Base-by-base conservation (phyloP, 2,797 vertebrate genomes). In the Pipistrellus nathusii region DNA sequence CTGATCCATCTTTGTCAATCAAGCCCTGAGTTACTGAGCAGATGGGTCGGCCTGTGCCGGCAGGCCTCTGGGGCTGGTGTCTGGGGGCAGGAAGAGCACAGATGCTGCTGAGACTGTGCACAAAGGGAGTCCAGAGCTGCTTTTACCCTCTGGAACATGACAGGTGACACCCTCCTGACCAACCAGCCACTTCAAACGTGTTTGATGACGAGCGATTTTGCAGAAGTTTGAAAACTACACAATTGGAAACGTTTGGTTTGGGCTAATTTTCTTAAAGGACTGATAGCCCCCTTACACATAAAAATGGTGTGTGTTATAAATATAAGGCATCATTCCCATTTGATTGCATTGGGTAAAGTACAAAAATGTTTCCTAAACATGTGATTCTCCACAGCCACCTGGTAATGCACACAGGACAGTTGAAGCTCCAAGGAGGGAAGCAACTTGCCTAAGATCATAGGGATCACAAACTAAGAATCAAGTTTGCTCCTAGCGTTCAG, bases 261-360 rank as follows among this genome's bases (percentile, higher is more conserved):
- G 51, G 57, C 35, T 75, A 48, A 93, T 88, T 92, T 89, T 87
- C 83, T 91, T 62, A 41, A 85, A 72, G 23, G 41, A 89, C 25
- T 82, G 53, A 64, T 21, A n/a, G 66, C 57, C 20, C 48, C 53
- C 2, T 81, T 14, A 62, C 21, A 62, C 11, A 68, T 14, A 53
- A 91, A 88, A 88, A 73, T 21, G 46, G n/a, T 8, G 53, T 80
- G 25, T 32, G 69, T 44, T 66, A 41, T 85, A 83, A 91, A 72
- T 55, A 32, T 30, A 84, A 85, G 55, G n/a, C 41, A 75, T 51
- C 30, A 4, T 55, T 41, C 62, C 62, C 23, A 68, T 59, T 38
- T 48, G 32, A 71, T 20, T 90, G 62, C 13, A 75, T 69, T 18
- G 68, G 18, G 85, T 38, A 84, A 86, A 27, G 27, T 64, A 69